Evolutionary conservation across 2,888 invertebrate genomes (phyloP).

Genomic region (Cephalotes varians): DNA sequence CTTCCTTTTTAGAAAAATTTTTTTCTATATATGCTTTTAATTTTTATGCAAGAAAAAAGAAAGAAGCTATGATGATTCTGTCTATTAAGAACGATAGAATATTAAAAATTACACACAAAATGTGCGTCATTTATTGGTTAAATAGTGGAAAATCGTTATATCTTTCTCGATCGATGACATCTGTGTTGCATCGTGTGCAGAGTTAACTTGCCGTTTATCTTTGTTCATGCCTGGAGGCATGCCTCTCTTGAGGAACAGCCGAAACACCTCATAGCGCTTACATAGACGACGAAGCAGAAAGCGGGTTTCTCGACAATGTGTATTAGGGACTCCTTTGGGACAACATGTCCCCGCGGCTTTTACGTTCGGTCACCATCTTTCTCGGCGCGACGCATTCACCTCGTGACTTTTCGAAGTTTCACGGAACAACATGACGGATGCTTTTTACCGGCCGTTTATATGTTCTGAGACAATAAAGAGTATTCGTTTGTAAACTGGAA

Average conservation of each 20-base stretch:
- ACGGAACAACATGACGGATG: not conserved
- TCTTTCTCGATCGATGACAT: not conserved
- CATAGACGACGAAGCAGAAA: slow-evolving; percentile 4
- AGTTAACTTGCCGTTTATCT: slow-evolving; percentile 23
- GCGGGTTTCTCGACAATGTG: slow-evolving; percentile 11
- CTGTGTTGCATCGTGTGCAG: not conserved
- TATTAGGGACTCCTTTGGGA: slow-evolving; percentile 7
- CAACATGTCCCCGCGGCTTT: slow-evolving; percentile 16
- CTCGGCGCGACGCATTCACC: not conserved
- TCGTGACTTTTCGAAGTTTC: slow-evolving; percentile 27
- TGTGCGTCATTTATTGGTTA: not conserved
- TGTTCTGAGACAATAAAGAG: slow-evolving; percentile 23
- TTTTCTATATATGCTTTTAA: not conserved
- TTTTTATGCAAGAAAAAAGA: not conserved
- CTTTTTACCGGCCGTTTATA: not conserved
- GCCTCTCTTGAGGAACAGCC: not conserved
- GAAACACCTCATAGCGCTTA: not conserved
- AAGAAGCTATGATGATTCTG: not conserved
- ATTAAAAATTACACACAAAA: not conserved
- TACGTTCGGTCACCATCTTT: slow-evolving; percentile 14
- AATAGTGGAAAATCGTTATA: not conserved
- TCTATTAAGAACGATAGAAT: not conserved
- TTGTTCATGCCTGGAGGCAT: not conserved
- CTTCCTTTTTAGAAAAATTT: no score
- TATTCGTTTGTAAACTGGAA: slow-evolving; percentile 23